Evolutionary conservation across 1,140 invertebrate genomes (phyloP), one percentile per base, ranked within the genome.

Genomic region (Chionoecetes opilio): DNA sequence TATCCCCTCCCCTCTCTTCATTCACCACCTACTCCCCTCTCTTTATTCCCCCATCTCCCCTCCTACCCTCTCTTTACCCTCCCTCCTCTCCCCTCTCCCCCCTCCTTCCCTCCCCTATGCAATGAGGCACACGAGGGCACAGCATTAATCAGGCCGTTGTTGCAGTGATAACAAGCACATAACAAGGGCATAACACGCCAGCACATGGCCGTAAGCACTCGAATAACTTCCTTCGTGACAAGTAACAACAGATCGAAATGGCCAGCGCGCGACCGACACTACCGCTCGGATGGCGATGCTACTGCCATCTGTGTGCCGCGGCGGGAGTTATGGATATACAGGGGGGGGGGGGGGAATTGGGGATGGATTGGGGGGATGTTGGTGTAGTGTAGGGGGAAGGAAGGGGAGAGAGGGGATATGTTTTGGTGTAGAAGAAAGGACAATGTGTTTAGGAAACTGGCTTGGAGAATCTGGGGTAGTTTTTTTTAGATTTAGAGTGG

Each of bases 171-270:
- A n/a, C n/a, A n/a, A n/a, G n/a, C n/a, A 6, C 21, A 75, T 75
- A 75, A 75, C 63, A 75, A 75, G 63, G 63, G 63, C 63, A 75
- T 26, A n/a, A 75, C 63, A 75, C 63, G 63, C 63, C 63, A 75
- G n/a, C 63, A 75, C 63, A 21, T 26, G 63, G 21, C 63, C n/a
- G 63, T 75, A 75, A 75, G 21, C 21, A 5, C 63, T 75, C 63
- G 63, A 75, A 75, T 75, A n/a, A 75, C 63, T 75, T 75, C 63
- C 63, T n/a, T 75, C n/a, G 21, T 75, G 63, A n/a, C 63, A n/a
- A 26, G 63, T 75, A n/a, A 75, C 63, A 75, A n/a, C n/a, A 26
- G 21, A 75, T 75, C 21, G 63, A 75, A 75, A 75, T 75, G 63
- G 63, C 63, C n/a, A 75, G n/a, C 63, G 63, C 63, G 21, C 63